Evolutionary conservation across 1,140 invertebrate genomes (phyloP).

Genomic region (Drosophila mojavensis): DNA sequence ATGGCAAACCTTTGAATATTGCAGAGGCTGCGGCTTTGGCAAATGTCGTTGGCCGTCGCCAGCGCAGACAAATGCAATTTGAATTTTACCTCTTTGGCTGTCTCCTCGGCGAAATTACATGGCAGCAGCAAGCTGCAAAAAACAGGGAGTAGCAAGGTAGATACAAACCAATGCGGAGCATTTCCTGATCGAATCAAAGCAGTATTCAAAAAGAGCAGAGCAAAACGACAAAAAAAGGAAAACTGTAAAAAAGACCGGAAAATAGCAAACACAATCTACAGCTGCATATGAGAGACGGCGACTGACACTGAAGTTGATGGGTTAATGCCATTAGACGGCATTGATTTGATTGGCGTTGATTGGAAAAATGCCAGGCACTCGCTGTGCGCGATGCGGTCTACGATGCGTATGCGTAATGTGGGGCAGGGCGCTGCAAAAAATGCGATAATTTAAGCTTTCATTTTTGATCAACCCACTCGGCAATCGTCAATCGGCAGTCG

Average conservation of each 20-base stretch:
- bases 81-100: constrained; percentile 36
- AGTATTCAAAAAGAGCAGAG: constrained; percentile 49
- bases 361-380: constrained; percentile 68
- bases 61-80: constrained; percentile 68
- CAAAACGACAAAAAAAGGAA: constrained; percentile 37
- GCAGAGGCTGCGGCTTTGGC: constrained; percentile 48
- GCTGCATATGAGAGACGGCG: constrained; percentile 20
- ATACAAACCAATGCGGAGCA: constrained; percentile 52
- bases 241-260: constrained; percentile 14
- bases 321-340: constrained; percentile 80
- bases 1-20: constrained; percentile 67
- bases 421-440: background rate
- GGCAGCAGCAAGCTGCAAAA: constrained; percentile 26
- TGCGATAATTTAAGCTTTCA: background rate
- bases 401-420: constrained; percentile 44
- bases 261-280: constrained; percentile 4
- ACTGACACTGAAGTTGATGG: constrained; percentile 75
- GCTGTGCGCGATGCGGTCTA: constrained; percentile 8
- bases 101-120: constrained; percentile 61
- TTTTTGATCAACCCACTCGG: background rate
- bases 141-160: constrained; percentile 4
- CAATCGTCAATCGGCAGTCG: too few species aligned
- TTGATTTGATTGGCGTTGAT: constrained; percentile 83
- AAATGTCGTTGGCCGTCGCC: constrained; percentile 65
- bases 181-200: constrained; percentile 80